Evolutionary conservation across 2,113 vertebrate species (phyloP).

Genomic region (Gymnobelideus leadbeateri): DNA sequence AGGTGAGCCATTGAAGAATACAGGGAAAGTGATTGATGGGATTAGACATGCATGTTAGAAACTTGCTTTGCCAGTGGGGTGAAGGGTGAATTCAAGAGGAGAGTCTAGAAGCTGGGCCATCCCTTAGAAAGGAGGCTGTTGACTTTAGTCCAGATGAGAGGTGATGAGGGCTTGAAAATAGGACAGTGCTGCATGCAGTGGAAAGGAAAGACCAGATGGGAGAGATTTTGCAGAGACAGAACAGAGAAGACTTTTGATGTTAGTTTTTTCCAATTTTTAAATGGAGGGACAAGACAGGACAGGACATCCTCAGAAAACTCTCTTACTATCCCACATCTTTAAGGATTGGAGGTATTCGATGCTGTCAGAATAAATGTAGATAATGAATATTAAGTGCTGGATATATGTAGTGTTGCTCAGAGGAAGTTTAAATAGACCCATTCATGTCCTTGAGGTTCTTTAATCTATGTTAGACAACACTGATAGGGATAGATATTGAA

Average conservation of each 20-base stretch:
- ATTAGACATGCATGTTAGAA: neutral
- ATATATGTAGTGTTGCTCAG: neutral
- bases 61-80: neutral
- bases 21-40: neutral
- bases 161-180: neutral
- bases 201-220: neutral
- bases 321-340: neutral
- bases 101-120: neutral
- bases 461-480: constrained; percentile 7
- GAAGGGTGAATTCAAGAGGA: neutral
- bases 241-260: neutral
- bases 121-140: neutral
- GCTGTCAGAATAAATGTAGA: neutral
- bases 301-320: constrained; percentile 52
- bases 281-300: constrained; percentile 51
- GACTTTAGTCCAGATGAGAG: neutral
- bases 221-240: neutral
- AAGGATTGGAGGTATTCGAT: constrained; percentile 34
- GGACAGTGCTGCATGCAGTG: neutral
- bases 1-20: neutral
- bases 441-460: constrained; percentile 17
- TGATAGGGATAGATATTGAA: neutral
- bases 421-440: constrained; percentile 40
- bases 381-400: neutral
- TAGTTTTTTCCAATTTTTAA: constrained; percentile 45